These are phyloP conservation scores for Argentina silus DNA, from an alignment of 2,797 vertebrate genomes.

Conservation along the genomic window DNA sequence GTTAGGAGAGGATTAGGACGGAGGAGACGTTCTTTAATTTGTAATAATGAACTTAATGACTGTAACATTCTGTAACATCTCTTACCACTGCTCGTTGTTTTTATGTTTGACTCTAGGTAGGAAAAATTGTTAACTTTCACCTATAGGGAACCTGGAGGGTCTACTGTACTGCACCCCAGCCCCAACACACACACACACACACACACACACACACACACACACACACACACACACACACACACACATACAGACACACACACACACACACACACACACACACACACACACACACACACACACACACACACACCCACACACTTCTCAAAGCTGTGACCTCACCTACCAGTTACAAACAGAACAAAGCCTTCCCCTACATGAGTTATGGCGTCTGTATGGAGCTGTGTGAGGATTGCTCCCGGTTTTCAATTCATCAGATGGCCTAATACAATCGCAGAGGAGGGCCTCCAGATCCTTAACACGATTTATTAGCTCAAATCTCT, in stretches of 20 bases:
- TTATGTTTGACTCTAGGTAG: too few relatives aligned
- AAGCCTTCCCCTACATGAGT: slow-evolving; percentile 48
- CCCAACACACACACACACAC: slow-evolving; percentile 1
- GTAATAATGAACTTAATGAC: too few relatives aligned
- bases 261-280: background rate
- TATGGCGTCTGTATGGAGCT: slow-evolving; percentile 59
- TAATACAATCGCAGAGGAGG: slow-evolving; percentile 58
- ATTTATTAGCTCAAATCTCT: slow-evolving; percentile 39
- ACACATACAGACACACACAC: background rate
- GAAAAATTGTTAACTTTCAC: too few relatives aligned
- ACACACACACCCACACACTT: slow-evolving; percentile 34
- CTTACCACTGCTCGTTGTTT: too few relatives aligned
- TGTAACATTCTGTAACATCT: too few relatives aligned
- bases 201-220: slow-evolving; percentile 46
- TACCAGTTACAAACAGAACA: background rate
- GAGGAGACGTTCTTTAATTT: too few relatives aligned
- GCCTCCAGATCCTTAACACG: slow-evolving; percentile 45
- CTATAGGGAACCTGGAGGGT: too few relatives aligned
- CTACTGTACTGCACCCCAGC: too few relatives aligned
- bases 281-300: background rate
- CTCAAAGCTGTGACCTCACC: background rate
- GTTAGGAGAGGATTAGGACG: too few relatives aligned
- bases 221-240: slow-evolving; percentile 42
- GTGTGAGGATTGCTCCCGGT: slow-evolving; percentile 54
- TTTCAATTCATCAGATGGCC: slow-evolving; percentile 32